A percentile compares a stretch with the other conserved stretches of the same genome.
phyloP scores from a whole-genome alignment of 2,797 vertebrate genomes.

The Pseudocheirus occidentalis region DNA sequence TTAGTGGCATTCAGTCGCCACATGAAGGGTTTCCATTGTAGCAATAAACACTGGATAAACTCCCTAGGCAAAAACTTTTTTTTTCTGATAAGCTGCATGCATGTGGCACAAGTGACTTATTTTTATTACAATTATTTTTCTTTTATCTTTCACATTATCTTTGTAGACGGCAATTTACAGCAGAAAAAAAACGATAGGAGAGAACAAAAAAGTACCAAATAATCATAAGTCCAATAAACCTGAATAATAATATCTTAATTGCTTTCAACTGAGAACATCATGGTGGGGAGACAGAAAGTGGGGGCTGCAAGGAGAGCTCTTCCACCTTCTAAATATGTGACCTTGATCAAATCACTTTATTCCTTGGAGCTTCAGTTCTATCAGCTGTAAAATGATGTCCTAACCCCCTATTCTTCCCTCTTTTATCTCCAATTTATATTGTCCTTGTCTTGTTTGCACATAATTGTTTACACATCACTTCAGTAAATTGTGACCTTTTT shows the following conservation, averaged over 20 bases:
- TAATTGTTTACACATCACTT: neutral
- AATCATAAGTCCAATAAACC: conserved; percentile 72
- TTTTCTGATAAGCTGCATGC: neutral
- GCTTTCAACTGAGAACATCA: neutral
- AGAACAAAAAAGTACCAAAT: conserved; percentile 16
- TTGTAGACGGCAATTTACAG: conserved; percentile 57
- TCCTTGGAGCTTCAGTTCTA: neutral
- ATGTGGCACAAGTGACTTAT: rapidly evolving
- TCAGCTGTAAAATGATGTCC: neutral
- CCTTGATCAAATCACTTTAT: neutral
- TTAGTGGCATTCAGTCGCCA: conserved; percentile 29
- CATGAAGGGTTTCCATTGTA: conserved; percentile 33
- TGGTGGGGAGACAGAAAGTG: neutral
- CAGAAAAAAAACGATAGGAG: conserved; percentile 12
- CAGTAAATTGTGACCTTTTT: neutral
- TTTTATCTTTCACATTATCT: conserved; percentile 46
- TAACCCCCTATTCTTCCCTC: neutral
- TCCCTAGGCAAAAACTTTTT: conserved; percentile 59
- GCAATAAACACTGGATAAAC: conserved; percentile 46
- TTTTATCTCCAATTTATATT: neutral
- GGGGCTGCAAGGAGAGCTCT: neutral
- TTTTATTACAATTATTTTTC: conserved; percentile 62
- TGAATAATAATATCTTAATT: conserved; percentile 71
- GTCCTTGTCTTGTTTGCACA: neutral
- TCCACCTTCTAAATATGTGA: neutral